phyloP scores from a whole-genome alignment of 1,140 invertebrate species.

The Hylaeus volcanicus region DNA sequence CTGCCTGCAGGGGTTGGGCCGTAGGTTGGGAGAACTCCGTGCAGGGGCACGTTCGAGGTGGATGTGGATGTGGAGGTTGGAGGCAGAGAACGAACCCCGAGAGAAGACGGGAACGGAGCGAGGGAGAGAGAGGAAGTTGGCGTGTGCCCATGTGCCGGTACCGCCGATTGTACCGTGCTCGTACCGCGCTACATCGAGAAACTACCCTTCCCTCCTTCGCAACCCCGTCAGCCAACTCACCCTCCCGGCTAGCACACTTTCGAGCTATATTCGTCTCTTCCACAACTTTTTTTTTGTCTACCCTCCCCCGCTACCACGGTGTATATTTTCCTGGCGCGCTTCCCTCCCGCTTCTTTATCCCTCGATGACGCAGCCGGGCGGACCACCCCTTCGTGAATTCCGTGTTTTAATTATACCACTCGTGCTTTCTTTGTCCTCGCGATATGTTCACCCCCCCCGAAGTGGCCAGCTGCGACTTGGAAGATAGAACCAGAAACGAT shows the following conservation, averaged over 20 bases:
- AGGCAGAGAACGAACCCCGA: constrained; percentile 59
- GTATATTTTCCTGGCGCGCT: constrained; percentile 40
- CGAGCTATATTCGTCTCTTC: constrained; percentile 55
- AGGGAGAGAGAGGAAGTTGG: constrained; percentile 63
- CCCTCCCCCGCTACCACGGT: constrained; percentile 33
- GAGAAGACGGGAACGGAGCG: constrained; percentile 47
- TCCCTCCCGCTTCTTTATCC: constrained; percentile 8
- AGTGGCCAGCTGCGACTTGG: not conserved
- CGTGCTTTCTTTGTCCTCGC: constrained; percentile 45
- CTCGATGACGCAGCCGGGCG: constrained; percentile 50
- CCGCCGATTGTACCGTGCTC: constrained; percentile 61
- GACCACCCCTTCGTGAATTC: constrained; percentile 68
- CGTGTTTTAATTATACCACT: constrained; percentile 74
- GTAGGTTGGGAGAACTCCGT: constrained; percentile 64
- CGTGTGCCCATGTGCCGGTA: constrained; percentile 63
- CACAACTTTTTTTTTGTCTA: constrained; percentile 44
- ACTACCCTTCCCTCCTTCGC: constrained; percentile 46
- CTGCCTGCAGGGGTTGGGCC: constrained; percentile 44
- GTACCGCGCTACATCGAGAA: constrained; percentile 61
- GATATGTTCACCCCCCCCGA: too few species aligned
- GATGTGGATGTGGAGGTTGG: constrained; percentile 54
- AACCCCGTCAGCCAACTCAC: constrained; percentile 39
- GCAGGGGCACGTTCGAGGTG: constrained; percentile 66
- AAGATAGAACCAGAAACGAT: not conserved
- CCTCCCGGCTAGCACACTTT: constrained; percentile 52